Evolutionary conservation across 2,113 vertebrate species (phyloP), one percentile per base, ranked within the genome.

Genomic region (Hydrolagus affinis): DNA sequence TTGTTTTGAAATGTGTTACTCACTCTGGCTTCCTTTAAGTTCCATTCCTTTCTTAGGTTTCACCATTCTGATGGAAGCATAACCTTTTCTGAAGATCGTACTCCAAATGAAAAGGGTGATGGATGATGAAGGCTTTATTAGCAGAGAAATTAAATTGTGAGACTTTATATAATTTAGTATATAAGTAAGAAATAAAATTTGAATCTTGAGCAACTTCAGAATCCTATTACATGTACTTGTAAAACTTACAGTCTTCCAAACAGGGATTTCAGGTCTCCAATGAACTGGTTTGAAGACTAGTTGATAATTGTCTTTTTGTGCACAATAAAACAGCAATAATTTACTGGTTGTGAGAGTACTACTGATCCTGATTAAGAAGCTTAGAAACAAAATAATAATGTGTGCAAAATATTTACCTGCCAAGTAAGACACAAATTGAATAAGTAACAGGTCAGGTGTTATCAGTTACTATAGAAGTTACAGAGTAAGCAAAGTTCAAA

Each of bases 11-110:
- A 86, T 85, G 44, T 3, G 86, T 44, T 19, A 60, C 68, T 21
- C 70, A 87, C 32, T 85, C 86, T 68, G 21, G 85, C 69, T 86
- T 86, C n/a, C 64, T 72, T 11, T 70, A 78, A 57, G 30, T 17
- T 19, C 44, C 4, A 12, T 68, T 44, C 57, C 28, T 85, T n/a
- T 59, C 69, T 85, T 66, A 85, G 44, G 59, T 19, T 68, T 85
- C 80, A 72, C 86, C 86, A 86, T 86, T 74, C 12, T 64, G 44
- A 69, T 56, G 17, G 68, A 56, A 44, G 44, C 2, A 44, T n/a
- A 69, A 66, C 70, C 15, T 21, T 70, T 59, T 85, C 23, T 64
- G 2, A 77, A 25, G 12, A n/a, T 62, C 19, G 6, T 44, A 44
- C 44, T 44, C 12, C 19, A 15, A 68, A 68, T 15, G 32, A 10